Base-by-base conservation (phyloP, 2,888 invertebrate genomes). In the Eretmocerus hayati region DNA sequence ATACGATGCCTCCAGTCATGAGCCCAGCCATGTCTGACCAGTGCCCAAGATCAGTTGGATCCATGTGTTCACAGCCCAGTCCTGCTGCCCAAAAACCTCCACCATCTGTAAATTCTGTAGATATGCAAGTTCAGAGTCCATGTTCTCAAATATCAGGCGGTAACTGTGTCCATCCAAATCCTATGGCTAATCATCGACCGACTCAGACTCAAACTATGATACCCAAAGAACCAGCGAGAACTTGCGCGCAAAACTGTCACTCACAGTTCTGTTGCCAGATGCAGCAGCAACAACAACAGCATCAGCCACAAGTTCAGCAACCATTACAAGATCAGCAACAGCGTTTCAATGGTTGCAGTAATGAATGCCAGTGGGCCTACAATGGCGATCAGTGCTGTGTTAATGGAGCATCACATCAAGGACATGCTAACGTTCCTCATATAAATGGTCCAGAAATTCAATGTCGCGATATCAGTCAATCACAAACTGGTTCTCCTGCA, bases 391-490 rank as follows among this genome's bases (percentile, higher is more conserved):
- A 77, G 39, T 76, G 78, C 57, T 71, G 65, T 50, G 18, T 46
- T 15, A 30, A 8, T 4, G 48, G 50, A 4, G 19, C 37, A 21
- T n/a, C n/a, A n/a, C 50, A 53, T 31, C 53, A 48, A 18, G 43
- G 37, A 1, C 66, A 66, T 32, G n/a, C n/a, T n/a, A n/a, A n/a
- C n/a, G n/a, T n/a, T n/a, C n/a, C n/a, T n/a, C n/a, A n/a, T n/a
- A n/a, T n/a, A n/a, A 74, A 73, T 38, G 53, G 59, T 5, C 76
- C 76, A 20, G 83, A 84, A 48, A 81, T 84, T 1, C 84, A 84
- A 64, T 84, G 83, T 48, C 77, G 81, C 69, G 83, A 83, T 55
- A 83, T 84, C 52, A 83, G 81, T 38, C 83, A 83, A 60, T 83
- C 82, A 1, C 71, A 70, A 47, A 67, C 68, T 41, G 66, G 66